A percentile compares a stretch with the other conserved stretches of the same genome.
These are phyloP conservation scores for Sorex araneus DNA, from an alignment of 2,113 vertebrate species.

Conservation along the genomic window DNA sequence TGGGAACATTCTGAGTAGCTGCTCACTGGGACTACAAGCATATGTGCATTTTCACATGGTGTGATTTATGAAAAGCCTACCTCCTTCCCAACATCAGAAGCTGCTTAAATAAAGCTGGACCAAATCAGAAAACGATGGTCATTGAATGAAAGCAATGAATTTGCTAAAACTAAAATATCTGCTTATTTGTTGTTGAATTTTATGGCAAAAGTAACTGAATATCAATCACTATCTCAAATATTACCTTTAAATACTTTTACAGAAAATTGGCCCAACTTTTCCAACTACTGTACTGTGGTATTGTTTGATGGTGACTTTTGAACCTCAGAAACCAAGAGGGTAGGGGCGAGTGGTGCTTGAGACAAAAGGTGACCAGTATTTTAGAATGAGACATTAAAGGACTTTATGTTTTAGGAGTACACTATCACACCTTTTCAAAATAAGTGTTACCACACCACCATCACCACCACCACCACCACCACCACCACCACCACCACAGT, in stretches of 20 bases:
- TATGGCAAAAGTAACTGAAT: conserved; percentile 37
- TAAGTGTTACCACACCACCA: too few relatives aligned
- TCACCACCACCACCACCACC: too few relatives aligned
- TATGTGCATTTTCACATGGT: conserved; percentile 60
- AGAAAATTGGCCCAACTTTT: conserved; percentile 13
- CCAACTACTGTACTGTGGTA: background rate
- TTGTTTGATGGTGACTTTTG: background rate
- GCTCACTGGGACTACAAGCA: conserved; percentile 66
- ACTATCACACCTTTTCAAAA: too few relatives aligned
- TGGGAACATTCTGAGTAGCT: conserved; percentile 55
- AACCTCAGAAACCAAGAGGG: background rate
- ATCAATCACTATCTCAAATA: conserved; percentile 40
- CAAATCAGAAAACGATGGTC: conserved; percentile 66
- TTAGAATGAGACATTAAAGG: too few relatives aligned
- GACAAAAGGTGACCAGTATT: too few relatives aligned
- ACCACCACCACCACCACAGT: too few relatives aligned
- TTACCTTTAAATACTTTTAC: conserved; percentile 56
- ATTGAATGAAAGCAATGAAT: conserved; percentile 54
- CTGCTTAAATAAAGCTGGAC: conserved; percentile 55
- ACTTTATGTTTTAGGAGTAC: too few relatives aligned
- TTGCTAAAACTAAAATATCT: conserved; percentile 58
- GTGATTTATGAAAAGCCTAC: conserved; percentile 57
- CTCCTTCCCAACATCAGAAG: conserved; percentile 57
- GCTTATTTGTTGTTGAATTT: conserved; percentile 63
- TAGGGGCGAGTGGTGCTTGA: too few relatives aligned